phyloP scores from a whole-genome alignment of 2,888 invertebrate species.

The Xanthia icteritia region DNA sequence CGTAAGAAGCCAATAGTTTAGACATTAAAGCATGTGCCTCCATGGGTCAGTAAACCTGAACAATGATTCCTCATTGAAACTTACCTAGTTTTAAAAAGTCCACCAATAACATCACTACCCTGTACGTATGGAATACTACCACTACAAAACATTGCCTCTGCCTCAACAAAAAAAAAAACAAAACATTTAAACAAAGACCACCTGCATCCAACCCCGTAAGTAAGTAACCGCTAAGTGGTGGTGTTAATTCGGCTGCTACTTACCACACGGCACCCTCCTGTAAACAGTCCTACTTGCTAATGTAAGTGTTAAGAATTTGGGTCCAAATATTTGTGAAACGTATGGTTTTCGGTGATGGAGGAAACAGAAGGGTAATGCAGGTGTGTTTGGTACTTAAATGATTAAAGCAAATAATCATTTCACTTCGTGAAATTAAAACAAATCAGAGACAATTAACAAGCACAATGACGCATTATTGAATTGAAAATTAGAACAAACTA shows the following conservation, averaged over 20 bases:
- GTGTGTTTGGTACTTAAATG: constrained; percentile 29
- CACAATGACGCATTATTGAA: background rate
- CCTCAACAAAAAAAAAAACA: constrained; percentile 65
- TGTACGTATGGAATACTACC: too few species aligned
- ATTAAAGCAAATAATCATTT: background rate
- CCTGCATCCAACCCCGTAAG: constrained; percentile 85
- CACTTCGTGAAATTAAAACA: background rate
- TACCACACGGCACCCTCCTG: constrained; percentile 72
- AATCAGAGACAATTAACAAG: background rate
- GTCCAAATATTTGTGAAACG: constrained; percentile 77
- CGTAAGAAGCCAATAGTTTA: background rate
- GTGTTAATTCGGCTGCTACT: constrained; percentile 84
- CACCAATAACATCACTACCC: constrained; percentile 12
- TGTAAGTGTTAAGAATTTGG: constrained; percentile 79
- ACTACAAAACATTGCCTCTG: constrained; percentile 31
- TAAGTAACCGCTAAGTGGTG: constrained; percentile 85
- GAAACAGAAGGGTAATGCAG: constrained; percentile 27
- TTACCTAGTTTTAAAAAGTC: background rate
- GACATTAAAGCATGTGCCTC: background rate
- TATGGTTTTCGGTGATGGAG: constrained; percentile 51
- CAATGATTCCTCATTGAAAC: background rate
- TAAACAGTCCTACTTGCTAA: constrained; percentile 75
- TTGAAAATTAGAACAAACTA: background rate
- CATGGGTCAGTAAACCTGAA: background rate
- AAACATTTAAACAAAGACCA: constrained; percentile 87